Percentiles rank a stretch among this genome's conserved stretches.
phyloP scores from a whole-genome alignment of 1,140 invertebrate species.

The Danaus plexippus region DNA sequence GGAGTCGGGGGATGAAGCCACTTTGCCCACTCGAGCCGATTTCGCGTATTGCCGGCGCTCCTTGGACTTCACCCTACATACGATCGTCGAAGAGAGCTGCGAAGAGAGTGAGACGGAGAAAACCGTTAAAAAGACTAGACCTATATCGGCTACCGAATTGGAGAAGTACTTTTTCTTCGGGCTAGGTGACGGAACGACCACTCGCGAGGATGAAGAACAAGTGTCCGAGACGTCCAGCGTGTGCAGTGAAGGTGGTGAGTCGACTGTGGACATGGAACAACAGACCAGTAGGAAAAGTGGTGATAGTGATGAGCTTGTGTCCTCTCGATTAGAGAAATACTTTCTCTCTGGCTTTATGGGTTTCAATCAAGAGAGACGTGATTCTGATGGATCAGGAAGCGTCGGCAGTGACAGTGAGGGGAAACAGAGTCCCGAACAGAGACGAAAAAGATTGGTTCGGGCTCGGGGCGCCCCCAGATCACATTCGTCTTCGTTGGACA shows the following conservation, averaged over 20 bases:
- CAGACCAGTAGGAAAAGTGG: conserved; percentile 54
- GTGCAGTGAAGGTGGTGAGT: conserved; percentile 86
- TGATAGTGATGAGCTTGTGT: conserved; percentile 82
- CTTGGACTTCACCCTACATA: conserved; percentile 92
- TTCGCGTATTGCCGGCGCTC: conserved; percentile 84
- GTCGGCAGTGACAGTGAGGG: conserved; percentile 88
- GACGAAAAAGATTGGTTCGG: conserved; percentile 83
- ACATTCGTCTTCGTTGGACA: conserved; percentile 85
- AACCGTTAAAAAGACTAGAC: conserved; percentile 73
- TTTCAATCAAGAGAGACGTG: conserved; percentile 80
- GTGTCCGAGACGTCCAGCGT: conserved; percentile 91
- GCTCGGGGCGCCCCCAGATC: conserved; percentile 85
- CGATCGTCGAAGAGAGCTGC: conserved; percentile 94
- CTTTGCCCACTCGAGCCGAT: conserved; percentile 80
- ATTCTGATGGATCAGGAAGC: conserved; percentile 88
- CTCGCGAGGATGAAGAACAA: conserved; percentile 77
- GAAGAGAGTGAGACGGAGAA: conserved; percentile 89
- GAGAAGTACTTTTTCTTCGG: conserved; percentile 94
- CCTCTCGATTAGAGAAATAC: conserved; percentile 91
- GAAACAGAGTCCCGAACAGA: conserved; percentile 87
- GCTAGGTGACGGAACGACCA: conserved; percentile 79
- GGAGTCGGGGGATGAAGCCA: conserved; percentile 73
- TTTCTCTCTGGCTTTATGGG: conserved; percentile 89
- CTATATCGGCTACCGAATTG: conserved; percentile 83
- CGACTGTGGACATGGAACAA: conserved; percentile 72